A percentile compares a stretch with the other conserved stretches of the same genome.
Conservation (phyloP, 2,113 vertebrate genomes). For the Pseudorectes ferrugineus region DNA sequence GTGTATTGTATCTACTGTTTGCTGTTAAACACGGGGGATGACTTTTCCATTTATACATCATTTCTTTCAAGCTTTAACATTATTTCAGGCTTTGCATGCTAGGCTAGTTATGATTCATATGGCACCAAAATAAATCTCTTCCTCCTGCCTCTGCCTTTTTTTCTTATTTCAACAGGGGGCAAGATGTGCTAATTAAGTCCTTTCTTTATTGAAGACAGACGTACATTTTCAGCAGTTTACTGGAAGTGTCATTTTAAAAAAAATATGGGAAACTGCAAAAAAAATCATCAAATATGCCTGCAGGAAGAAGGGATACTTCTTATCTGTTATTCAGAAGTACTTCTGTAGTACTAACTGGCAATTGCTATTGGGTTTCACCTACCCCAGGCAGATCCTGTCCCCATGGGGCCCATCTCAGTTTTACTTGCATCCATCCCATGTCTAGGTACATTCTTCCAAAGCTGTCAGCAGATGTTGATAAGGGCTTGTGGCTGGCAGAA, state of each 20-base stretch:
- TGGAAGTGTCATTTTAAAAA: constrained; percentile 19
- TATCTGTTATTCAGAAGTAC: background rate
- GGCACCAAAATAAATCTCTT: constrained; percentile 44
- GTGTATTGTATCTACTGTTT: constrained; percentile 53
- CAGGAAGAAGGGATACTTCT: background rate
- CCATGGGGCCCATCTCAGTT: fast-evolving
- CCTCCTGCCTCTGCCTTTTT: background rate
- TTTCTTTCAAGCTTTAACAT: constrained; percentile 19
- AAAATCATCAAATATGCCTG: background rate
- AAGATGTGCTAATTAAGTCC: constrained; percentile 42
- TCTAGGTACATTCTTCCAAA: background rate
- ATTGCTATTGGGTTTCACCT: background rate
- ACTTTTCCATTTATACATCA: constrained; percentile 44
- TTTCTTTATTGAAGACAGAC: constrained; percentile 27
- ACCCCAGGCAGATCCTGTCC: background rate
- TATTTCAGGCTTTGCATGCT: constrained; percentile 39
- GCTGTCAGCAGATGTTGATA: background rate
- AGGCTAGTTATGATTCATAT: constrained; percentile 27
- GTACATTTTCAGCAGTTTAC: constrained; percentile 15
- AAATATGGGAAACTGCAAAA: background rate
- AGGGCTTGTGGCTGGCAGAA: background rate
- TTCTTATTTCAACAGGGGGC: background rate
- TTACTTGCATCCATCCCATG: background rate
- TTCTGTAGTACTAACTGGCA: background rate
- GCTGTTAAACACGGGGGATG: constrained; percentile 29